phyloP scores from a whole-genome alignment of 2,888 invertebrate genomes.

The Crepidodera aurea region DNA sequence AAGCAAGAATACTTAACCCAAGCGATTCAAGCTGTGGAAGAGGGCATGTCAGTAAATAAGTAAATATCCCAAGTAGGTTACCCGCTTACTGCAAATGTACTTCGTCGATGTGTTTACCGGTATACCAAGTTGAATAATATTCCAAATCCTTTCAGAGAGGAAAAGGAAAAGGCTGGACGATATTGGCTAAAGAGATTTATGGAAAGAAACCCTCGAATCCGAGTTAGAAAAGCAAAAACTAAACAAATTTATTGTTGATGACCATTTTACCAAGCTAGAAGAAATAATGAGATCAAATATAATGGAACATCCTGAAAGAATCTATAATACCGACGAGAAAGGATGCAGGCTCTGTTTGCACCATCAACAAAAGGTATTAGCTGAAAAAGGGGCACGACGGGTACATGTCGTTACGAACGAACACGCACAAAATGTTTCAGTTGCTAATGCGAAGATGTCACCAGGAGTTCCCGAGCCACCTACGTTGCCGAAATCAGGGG shows the following conservation, averaged over 20 bases:
- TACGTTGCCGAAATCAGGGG: neutral
- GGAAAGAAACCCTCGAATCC: no score
- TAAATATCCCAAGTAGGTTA: no score
- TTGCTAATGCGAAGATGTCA: neutral
- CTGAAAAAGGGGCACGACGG: slow-evolving; percentile 47
- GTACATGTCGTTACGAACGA: slow-evolving; percentile 50
- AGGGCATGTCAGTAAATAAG: no score
- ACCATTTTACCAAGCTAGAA: slow-evolving; percentile 39
- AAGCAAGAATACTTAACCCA: neutral
- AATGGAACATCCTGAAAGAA: slow-evolving; percentile 36
- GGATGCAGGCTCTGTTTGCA: slow-evolving; percentile 49
- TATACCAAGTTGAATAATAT: neutral
- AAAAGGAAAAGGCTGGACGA: neutral
- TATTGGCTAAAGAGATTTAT: slow-evolving; percentile 16
- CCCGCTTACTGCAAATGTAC: slow-evolving; percentile 1
- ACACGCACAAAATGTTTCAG: no score
- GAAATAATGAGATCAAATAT: slow-evolving; percentile 17
- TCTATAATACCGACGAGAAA: slow-evolving; percentile 51
- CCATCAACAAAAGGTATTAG: slow-evolving; percentile 46
- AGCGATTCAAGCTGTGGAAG: slow-evolving; percentile 1
- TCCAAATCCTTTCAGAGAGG: neutral
- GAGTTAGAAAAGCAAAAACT: slow-evolving; percentile 47
- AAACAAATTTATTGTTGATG: slow-evolving; percentile 44
- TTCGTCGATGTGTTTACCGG: neutral
- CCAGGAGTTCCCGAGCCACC: neutral